Conservation (phyloP, 37 sponge, comb jelly and placozoan genomes). For the Ephydatia muelleri region DNA sequence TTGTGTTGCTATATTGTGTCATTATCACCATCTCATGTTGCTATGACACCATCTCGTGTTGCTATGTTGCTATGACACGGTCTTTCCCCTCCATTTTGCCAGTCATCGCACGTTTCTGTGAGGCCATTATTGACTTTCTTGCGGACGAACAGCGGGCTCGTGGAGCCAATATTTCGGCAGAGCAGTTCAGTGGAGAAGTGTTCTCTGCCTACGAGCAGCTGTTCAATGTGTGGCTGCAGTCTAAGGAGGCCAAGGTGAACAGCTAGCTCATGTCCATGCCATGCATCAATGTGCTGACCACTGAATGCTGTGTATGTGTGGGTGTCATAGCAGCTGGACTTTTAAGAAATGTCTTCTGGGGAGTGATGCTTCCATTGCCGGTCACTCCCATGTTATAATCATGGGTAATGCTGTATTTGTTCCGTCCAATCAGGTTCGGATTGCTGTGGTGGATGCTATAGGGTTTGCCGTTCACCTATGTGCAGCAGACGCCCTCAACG, state of each 20-base stretch:
- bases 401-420: neutral
- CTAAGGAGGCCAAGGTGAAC: constrained; percentile 85
- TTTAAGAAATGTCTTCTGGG: neutral
- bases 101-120: constrained; percentile 86
- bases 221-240: constrained; percentile 82
- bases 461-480: constrained; percentile 80
- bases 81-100: neutral
- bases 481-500: constrained; percentile 63
- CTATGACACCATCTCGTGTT: neutral
- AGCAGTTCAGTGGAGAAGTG: constrained; percentile 81
- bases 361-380: neutral
- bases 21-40: neutral
- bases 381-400: neutral
- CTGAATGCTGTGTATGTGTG: neutral
- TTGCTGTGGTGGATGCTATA: constrained; percentile 88
- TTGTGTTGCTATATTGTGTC: neutral
- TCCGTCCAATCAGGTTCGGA: constrained; percentile 53
- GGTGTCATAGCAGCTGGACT: neutral
- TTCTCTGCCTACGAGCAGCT: constrained; percentile 87
- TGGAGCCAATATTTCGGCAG: constrained; percentile 38
- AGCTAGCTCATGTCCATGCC: neutral
- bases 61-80: neutral
- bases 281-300: neutral
- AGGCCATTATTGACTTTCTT: constrained; percentile 85
- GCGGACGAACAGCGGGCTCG: constrained; percentile 81